These are phyloP conservation scores for Coelopa frigida DNA, from an alignment of 1,140 invertebrate genomes.

Conservation along the genomic window DNA sequence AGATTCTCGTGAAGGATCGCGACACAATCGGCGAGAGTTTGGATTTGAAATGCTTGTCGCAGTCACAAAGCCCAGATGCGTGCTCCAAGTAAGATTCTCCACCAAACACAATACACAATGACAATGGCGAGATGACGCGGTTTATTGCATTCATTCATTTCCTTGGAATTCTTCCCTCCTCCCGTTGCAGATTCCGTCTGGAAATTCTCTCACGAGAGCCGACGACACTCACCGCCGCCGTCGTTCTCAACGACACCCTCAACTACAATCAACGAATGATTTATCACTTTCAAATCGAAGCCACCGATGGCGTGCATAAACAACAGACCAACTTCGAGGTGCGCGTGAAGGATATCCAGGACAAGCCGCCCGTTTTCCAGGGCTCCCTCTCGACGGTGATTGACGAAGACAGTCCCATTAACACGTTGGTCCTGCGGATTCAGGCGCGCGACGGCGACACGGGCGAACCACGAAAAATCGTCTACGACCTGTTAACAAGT, in stretches of 20 bases:
- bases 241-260: constrained; percentile 58
- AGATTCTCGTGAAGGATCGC: constrained; percentile 66
- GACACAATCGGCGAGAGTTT: constrained; percentile 74
- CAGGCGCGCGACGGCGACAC: constrained; percentile 76
- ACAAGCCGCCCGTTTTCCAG: constrained; percentile 73
- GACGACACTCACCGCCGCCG: constrained; percentile 54
- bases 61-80: constrained; percentile 36
- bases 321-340: constrained; percentile 66
- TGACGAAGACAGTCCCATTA: constrained; percentile 76
- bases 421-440: constrained; percentile 70
- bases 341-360: constrained; percentile 73
- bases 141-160: constrained; percentile 3
- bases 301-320: constrained; percentile 68
- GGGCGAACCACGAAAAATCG: constrained; percentile 67
- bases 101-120: too few relatives aligned
- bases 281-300: constrained; percentile 62
- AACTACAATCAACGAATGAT: constrained; percentile 68
- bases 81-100: constrained; percentile 30
- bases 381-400: constrained; percentile 72
- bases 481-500: constrained; percentile 75
- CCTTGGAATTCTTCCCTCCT: not conserved
- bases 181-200: constrained; percentile 54
- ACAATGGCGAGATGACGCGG: not conserved
- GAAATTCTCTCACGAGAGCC: constrained; percentile 56
- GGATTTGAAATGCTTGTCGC: constrained; percentile 60